Evolutionary conservation across 2,113 vertebrate genomes (phyloP), one percentile per base, ranked within the genome.

Genomic region (Nesoenas mayeri): DNA sequence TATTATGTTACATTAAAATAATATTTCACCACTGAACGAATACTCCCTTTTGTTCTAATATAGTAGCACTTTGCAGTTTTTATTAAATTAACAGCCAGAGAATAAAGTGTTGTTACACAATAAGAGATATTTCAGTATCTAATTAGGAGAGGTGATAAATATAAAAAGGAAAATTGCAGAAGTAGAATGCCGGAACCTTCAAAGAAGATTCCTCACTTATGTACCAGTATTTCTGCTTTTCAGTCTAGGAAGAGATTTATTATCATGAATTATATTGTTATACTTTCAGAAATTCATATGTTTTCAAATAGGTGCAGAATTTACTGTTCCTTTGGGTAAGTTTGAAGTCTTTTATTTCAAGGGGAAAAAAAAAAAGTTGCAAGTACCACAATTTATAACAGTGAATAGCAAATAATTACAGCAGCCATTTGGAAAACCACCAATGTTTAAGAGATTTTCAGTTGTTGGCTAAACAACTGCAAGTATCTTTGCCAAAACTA

Each of bases 381-480:
- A 44, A 89, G 20, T 10, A 69, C 34, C 44, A 54, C 2, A 4
- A 67, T 51, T 87, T 73, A 40, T 53, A 86, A 51, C 24, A 61
- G 14, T 72, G 57, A 89, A 86, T 10, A 69, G 65, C 34, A 95
- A 94, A 87, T 75, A 95, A 84, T 75, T 92, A 79, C 18, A 91
- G 48, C 12, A 94, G 28, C 51, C 36, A 57, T 72, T 87, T 87
- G 66, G 84, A 96, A 93, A 91, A 44, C 4, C 6, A 84, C 69
- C 77, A 91, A 44, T 8, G 17, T 85, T 85, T 86, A 44, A 44
- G 54, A 91, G 26, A 58, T 88, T 85, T 89, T 85, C 40, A 82
- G n/a, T 40, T 96, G 82, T 80, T 88, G 79, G 82, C 60, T 91
- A 90, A 94, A 91, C 62, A 91, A 91, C 64, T 88, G 34, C 78